These are phyloP conservation scores for Oostethus manadensis DNA, from an alignment of 2,113 vertebrate species.

Conservation along the genomic window DNA sequence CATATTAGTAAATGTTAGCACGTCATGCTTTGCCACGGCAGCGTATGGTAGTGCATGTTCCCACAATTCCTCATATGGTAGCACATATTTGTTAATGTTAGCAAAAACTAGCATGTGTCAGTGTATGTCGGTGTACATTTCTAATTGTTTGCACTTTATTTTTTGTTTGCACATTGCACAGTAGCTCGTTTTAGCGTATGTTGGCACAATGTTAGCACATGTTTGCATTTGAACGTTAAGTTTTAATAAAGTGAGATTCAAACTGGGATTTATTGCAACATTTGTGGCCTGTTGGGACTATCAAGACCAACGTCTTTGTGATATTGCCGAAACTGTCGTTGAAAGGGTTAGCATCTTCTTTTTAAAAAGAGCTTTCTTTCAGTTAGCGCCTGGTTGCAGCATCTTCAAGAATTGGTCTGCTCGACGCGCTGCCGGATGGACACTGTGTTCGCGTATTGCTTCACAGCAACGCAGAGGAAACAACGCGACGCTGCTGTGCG, in stretches of 20 bases:
- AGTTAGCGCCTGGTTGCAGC: slow-evolving; percentile 1
- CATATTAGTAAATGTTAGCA: not conserved
- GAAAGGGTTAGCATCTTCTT: too few relatives aligned
- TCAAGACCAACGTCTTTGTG: too few relatives aligned
- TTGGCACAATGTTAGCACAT: too few relatives aligned
- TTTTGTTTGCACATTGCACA: too few relatives aligned
- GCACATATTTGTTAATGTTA: not conserved
- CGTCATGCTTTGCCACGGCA: not conserved
- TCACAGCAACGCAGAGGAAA: slow-evolving; percentile 26
- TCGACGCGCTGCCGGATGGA: not conserved
- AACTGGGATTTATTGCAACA: too few relatives aligned
- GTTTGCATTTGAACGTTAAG: too few relatives aligned
- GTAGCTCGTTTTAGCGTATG: too few relatives aligned
- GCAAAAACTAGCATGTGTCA: not conserved
- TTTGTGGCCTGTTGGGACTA: not conserved
- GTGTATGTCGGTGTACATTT: not conserved
- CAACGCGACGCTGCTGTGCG: too few relatives aligned
- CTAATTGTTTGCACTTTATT: too few relatives aligned
- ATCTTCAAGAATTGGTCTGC: not conserved
- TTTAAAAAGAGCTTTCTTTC: slow-evolving; percentile 2
- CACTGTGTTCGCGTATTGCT: slow-evolving; percentile 51
- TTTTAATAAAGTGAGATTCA: too few relatives aligned
- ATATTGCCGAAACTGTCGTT: too few relatives aligned
- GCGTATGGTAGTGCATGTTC: not conserved
- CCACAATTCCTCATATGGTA: not conserved